phyloP scores from a whole-genome alignment of 35 echinoderm and acorn worm species.

The Apostichopus californicus region DNA sequence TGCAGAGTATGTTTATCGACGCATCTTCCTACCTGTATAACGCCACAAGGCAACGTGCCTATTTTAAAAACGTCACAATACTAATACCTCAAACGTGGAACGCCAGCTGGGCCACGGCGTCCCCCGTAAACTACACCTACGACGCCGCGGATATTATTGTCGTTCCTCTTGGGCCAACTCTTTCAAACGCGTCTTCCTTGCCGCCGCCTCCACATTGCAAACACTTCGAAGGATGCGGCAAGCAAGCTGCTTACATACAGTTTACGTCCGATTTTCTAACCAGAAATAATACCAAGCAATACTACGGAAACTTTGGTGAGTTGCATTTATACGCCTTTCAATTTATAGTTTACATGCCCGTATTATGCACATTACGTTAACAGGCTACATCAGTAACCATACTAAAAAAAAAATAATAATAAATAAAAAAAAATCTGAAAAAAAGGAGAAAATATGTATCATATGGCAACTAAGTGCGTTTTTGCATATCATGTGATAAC shows the following conservation, averaged over 20 bases:
- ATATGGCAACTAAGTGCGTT: too few relatives aligned
- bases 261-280: constrained; percentile 69
- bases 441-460: too few relatives aligned
- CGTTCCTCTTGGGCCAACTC: constrained; percentile 40
- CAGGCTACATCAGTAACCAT: too few relatives aligned
- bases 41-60: constrained; percentile 69
- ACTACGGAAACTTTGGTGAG: constrained; percentile 80
- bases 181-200: background rate
- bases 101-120: constrained; percentile 16
- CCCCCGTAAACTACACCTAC: constrained; percentile 62
- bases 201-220: constrained; percentile 69
- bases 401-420: too few relatives aligned
- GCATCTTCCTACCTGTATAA: constrained; percentile 72
- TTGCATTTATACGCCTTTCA: background rate
- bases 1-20: constrained; percentile 76
- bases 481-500: too few relatives aligned
- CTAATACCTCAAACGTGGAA: constrained; percentile 81
- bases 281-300: constrained; percentile 24
- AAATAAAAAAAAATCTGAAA: too few relatives aligned
- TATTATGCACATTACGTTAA: too few relatives aligned
- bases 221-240: constrained; percentile 80
- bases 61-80: constrained; percentile 79
- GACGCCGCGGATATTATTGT: constrained; percentile 84
- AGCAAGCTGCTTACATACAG: constrained; percentile 75
- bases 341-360: too few relatives aligned